Evolutionary conservation across 2,797 vertebrate species (phyloP).

Genomic region (Notoglanidium macrostoma): DNA sequence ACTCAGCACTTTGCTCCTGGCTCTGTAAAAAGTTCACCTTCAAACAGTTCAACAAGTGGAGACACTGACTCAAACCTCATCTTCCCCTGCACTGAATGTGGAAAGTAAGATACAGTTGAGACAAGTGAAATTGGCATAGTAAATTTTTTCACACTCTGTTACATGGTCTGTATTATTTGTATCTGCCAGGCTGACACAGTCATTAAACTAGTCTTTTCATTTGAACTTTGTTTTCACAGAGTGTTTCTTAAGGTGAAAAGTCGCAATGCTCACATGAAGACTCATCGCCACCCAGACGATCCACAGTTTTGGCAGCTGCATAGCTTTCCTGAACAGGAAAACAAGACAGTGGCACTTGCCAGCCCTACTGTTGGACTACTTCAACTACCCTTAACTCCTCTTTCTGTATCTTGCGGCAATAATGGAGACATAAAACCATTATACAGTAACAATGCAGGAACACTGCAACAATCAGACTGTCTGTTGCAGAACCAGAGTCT

Average conservation of each 20-base stretch:
- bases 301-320: slow-evolving; percentile 43
- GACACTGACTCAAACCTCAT: slow-evolving; percentile 79
- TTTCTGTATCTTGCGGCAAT: slow-evolving; percentile 28
- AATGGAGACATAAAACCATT: slow-evolving; percentile 20
- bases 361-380: slow-evolving; percentile 35
- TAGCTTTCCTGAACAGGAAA: slow-evolving; percentile 43
- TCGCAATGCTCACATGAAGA: slow-evolving; percentile 89
- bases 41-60: slow-evolving; percentile 81
- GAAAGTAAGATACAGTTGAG: slow-evolving; percentile 74
- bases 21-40: slow-evolving; percentile 82
- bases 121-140: slow-evolving; percentile 7
- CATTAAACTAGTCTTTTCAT: background rate
- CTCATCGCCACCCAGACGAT: slow-evolving; percentile 80
- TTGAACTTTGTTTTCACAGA: slow-evolving; percentile 60
- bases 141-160: slow-evolving; percentile 6
- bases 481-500: slow-evolving; percentile 15
- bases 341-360: slow-evolving; percentile 27
- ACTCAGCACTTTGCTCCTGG: slow-evolving; percentile 68
- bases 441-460: slow-evolving; percentile 13
- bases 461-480: slow-evolving; percentile 16
- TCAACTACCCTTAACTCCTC: slow-evolving; percentile 30
- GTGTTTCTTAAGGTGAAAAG: slow-evolving; percentile 90
- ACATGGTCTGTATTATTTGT: slow-evolving; percentile 1
- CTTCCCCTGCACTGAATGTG: slow-evolving; percentile 87
- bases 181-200: background rate